These are phyloP conservation scores for Ascaphus truei DNA, from an alignment of 2,113 vertebrate species.

Conservation along the genomic window DNA sequence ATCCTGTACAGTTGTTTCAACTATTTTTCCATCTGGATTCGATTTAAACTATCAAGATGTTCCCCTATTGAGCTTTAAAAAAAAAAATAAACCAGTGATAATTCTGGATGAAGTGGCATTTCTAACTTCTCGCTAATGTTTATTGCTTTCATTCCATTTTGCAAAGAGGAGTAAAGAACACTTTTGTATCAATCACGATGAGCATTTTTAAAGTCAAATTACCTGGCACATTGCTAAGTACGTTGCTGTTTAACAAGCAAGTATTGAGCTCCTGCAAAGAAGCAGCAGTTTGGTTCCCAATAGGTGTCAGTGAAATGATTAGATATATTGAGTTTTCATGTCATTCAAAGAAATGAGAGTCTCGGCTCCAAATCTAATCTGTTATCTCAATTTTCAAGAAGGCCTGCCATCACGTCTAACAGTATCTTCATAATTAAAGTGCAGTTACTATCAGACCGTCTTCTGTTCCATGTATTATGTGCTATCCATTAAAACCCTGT, in stretches of 20 bases:
- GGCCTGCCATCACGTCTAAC: constrained; percentile 53
- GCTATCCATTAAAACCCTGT: constrained; percentile 17
- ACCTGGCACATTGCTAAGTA: constrained; percentile 55
- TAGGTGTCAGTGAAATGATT: constrained; percentile 59
- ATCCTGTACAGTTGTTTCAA: neutral
- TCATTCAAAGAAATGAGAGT: constrained; percentile 59
- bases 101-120: constrained; percentile 17
- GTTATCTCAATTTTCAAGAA: constrained; percentile 72
- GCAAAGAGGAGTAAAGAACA: constrained; percentile 35
- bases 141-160: constrained; percentile 1
- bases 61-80: neutral
- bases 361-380: constrained; percentile 52
- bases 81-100: neutral
- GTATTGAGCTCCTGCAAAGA: constrained; percentile 48
- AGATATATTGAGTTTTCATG: constrained; percentile 62
- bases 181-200: constrained; percentile 41
- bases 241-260: constrained; percentile 54
- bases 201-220: constrained; percentile 53
- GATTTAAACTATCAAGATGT: neutral
- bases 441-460: neutral
- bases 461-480: constrained; percentile 2
- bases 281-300: constrained; percentile 46
- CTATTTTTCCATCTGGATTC: constrained; percentile 12
- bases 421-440: constrained; percentile 31
- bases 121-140: constrained; percentile 4